Conservation (phyloP, 2,888 invertebrate genomes). For the Yponomeuta evonymella region DNA sequence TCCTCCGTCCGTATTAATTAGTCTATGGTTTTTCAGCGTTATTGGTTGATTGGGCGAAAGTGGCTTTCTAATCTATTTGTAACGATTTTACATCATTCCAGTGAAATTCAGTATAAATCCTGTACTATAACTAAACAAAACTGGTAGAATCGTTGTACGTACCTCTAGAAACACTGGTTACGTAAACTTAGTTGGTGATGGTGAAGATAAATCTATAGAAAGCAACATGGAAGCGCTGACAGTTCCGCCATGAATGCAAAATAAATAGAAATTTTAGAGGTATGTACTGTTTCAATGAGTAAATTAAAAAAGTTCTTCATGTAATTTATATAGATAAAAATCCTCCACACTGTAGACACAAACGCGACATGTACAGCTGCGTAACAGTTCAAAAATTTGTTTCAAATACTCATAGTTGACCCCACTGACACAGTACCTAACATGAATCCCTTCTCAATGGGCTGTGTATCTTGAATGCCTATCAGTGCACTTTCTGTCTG, state of each 20-base stretch:
- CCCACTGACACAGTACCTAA: not conserved
- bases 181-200: conserved; percentile 10
- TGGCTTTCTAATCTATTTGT: conserved; percentile 66
- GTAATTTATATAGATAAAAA: not conserved
- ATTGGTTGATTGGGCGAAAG: conserved; percentile 40
- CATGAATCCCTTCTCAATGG: not conserved
- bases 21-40: conserved; percentile 16
- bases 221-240: conserved; percentile 77
- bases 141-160: not conserved
- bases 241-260: conserved; percentile 78
- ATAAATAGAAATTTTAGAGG: conserved; percentile 75
- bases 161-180: not conserved
- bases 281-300: conserved; percentile 24
- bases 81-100: conserved; percentile 33
- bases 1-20: not conserved
- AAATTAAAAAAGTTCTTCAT: not conserved
- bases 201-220: conserved; percentile 41
- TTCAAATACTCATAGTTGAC: not conserved
- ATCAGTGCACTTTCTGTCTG: not conserved
- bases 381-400: not conserved
- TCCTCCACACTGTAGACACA: not conserved
- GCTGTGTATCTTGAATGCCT: not conserved
- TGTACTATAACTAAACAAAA: not conserved
- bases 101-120: conserved; percentile 19
- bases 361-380: not conserved